Base-by-base conservation (phyloP, 2,797 vertebrate species). In the Heterohyrax brucei region DNA sequence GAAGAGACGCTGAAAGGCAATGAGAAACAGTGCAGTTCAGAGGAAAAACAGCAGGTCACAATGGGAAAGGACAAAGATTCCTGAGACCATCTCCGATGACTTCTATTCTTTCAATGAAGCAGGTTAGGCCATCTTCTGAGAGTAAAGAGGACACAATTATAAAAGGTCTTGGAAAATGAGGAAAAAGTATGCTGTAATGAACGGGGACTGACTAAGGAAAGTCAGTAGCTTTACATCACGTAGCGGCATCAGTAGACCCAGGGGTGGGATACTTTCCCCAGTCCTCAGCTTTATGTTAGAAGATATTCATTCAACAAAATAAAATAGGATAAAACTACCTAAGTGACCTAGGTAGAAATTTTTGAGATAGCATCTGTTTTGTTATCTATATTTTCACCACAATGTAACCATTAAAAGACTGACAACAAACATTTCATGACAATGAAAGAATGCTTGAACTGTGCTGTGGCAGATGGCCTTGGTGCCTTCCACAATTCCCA, bases 281-380 rank as follows among this genome's bases (percentile, higher is more conserved):
- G 24, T 21, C 56, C 14, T 87, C 22, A 77, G 48, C 48, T 87
- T 80, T 62, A 46, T 70, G 73, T 21, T 18, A 75, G 72, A 61
- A 90, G n/a, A 39, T 75, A 68, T 84, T 90, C 94, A 77, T 81
- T 73, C 85, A 92, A 76, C 56, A 80, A 87, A 87, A 87, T 56
- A 85, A 91, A 92, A 89, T 80, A 85, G 33, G 59, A 61, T 61
- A 22, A 61, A 61, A 61, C 19, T 61, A 22, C 59, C 59, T 21
- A 21, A 21, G 21, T 5, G 22, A 61, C 18, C 18, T 61, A 61
- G 19, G 59, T 61, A 61, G 59, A 61, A 61, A 61, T 61, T 61
- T 18, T 61, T 61, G 59, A 61, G 59, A 61, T 61, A 21, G 59
- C 7, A 21, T 22, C 4, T 61, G 53, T 56, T 56, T 56, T 56